Evolutionary conservation across 2,113 vertebrate species (phyloP).

Genomic region (Odocoileus virginianus): DNA sequence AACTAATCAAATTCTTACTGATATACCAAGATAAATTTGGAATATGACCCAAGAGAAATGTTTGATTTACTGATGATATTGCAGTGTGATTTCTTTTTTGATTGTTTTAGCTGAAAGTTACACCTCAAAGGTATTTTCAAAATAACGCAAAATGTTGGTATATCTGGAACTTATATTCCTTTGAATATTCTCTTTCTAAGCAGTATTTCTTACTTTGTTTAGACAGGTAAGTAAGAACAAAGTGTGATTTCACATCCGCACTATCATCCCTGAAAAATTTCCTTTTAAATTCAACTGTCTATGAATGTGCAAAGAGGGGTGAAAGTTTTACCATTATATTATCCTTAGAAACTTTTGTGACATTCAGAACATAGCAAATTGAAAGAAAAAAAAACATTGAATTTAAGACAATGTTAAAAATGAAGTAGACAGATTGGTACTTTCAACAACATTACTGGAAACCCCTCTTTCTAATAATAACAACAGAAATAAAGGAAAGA

Average conservation of each 20-base stretch:
- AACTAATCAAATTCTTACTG: neutral
- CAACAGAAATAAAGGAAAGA: neutral
- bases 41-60: neutral
- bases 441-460: neutral
- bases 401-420: slow-evolving; percentile 8
- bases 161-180: neutral
- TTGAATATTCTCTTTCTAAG: neutral
- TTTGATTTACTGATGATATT: neutral
- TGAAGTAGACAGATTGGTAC: neutral
- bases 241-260: neutral
- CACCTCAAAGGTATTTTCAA: neutral
- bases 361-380: neutral
- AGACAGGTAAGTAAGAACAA: neutral
- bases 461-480: neutral
- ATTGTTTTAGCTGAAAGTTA: neutral
- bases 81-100: neutral
- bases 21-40: neutral
- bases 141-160: neutral
- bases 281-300: neutral
- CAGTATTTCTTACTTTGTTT: neutral
- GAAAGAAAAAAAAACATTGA: neutral
- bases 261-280: neutral
- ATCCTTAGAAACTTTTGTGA: neutral
- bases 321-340: neutral
- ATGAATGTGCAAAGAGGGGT: neutral